Evolutionary conservation across 2,113 vertebrate species (phyloP).

Genomic region (Octodon degus): DNA sequence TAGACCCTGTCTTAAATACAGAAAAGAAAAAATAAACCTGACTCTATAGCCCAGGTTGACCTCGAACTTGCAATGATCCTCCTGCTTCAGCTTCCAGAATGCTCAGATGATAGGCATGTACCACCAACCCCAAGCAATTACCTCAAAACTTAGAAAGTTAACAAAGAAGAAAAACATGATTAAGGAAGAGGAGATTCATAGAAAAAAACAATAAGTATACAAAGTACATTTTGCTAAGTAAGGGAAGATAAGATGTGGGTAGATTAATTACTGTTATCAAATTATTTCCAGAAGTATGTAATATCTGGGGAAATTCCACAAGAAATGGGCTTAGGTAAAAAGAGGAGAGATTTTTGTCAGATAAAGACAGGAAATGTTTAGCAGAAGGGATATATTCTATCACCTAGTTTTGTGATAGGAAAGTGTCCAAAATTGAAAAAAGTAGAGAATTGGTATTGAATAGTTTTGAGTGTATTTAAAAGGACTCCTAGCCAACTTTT

Average conservation of each 20-base stretch:
- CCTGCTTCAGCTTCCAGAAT: neutral
- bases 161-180: neutral
- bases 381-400: neutral
- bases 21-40: too few species aligned
- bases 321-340: neutral
- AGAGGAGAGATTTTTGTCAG: neutral
- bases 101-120: neutral
- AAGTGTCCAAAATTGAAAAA: neutral
- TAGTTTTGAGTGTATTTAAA: neutral
- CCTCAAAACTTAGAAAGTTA: neutral
- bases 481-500: neutral
- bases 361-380: neutral
- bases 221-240: neutral
- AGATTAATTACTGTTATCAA: neutral
- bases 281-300: neutral
- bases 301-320: neutral
- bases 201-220: neutral
- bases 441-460: neutral
- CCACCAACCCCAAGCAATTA: neutral
- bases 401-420: neutral
- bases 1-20: too few species aligned
- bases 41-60: neutral
- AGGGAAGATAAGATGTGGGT: neutral
- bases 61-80: neutral
- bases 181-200: conserved; percentile 16